These are phyloP conservation scores for Odobenus rosmarus DNA, from an alignment of 2,113 vertebrate genomes.

Conservation along the genomic window DNA sequence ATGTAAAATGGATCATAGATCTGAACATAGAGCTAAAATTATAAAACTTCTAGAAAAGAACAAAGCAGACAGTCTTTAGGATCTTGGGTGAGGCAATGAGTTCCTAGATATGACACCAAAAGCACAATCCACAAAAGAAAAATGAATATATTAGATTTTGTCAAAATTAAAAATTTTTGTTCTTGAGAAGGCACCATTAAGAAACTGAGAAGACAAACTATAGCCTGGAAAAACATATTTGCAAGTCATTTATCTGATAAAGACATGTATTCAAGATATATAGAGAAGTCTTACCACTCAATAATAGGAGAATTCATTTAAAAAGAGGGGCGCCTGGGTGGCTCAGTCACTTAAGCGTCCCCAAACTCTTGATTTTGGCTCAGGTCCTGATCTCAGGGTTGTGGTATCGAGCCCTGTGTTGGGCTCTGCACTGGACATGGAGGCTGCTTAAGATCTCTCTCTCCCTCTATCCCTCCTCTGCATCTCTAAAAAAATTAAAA, in stretches of 20 bases:
- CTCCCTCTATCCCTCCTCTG: neutral
- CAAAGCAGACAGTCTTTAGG: neutral
- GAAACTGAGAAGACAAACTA: neutral
- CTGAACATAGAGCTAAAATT: neutral
- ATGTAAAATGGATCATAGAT: neutral
- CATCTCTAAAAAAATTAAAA: neutral
- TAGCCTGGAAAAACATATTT: neutral
- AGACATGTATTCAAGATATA: neutral
- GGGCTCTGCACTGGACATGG: neutral
- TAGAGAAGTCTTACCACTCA: neutral
- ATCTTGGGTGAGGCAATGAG: neutral
- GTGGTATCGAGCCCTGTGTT: neutral
- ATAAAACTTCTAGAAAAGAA: neutral
- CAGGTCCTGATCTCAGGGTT: neutral
- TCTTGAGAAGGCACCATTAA: neutral
- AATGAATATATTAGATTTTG: neutral
- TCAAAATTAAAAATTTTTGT: neutral
- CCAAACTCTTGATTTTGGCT: neutral
- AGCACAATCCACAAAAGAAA: neutral
- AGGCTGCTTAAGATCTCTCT: neutral
- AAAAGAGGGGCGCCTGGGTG: neutral
- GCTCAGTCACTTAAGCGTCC: neutral
- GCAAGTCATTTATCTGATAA: neutral
- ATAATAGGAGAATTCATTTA: neutral
- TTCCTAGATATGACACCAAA: neutral